These are phyloP conservation scores for Chloroclystis v-ata DNA, from an alignment of 2,888 invertebrate species.

Conservation along the genomic window DNA sequence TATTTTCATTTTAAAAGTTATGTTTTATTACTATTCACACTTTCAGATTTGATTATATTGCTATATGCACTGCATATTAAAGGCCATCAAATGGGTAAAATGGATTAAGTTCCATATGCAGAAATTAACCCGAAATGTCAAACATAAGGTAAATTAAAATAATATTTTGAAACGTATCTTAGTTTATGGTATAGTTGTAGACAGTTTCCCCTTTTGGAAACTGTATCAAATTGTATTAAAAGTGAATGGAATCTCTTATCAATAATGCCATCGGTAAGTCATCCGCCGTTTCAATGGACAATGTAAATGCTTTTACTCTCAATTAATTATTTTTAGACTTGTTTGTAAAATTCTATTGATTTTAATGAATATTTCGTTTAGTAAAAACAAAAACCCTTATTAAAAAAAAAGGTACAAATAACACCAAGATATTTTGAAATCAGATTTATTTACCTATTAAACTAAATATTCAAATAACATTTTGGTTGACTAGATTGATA, in stretches of 20 bases:
- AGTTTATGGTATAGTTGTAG: neutral
- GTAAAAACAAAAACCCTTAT: no score
- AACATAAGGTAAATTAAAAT: no score
- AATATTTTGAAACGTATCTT: no score
- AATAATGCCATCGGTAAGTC: constrained; percentile 37
- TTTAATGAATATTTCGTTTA: no score
- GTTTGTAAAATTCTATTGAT: no score
- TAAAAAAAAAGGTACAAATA: neutral
- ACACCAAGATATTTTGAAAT: neutral
- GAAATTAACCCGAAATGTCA: no score
- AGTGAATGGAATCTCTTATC: constrained; percentile 62
- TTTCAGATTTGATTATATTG: no score
- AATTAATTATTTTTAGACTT: neutral
- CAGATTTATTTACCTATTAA: constrained; percentile 40
- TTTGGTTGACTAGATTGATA: constrained; percentile 21
- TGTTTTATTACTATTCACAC: no score
- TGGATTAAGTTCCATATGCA: no score
- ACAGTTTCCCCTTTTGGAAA: constrained; percentile 27
- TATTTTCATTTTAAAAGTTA: no score
- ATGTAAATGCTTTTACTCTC: constrained; percentile 33
- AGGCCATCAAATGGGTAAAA: no score
- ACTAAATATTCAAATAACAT: constrained; percentile 43
- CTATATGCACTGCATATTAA: no score
- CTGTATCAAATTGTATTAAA: constrained; percentile 46
- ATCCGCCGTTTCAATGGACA: constrained; percentile 43